Percentiles rank a stretch among this genome's conserved stretches.
These are phyloP conservation scores for Psilanteris sp. DNA, from an alignment of 1,140 invertebrate species.

Conservation along the genomic window DNA sequence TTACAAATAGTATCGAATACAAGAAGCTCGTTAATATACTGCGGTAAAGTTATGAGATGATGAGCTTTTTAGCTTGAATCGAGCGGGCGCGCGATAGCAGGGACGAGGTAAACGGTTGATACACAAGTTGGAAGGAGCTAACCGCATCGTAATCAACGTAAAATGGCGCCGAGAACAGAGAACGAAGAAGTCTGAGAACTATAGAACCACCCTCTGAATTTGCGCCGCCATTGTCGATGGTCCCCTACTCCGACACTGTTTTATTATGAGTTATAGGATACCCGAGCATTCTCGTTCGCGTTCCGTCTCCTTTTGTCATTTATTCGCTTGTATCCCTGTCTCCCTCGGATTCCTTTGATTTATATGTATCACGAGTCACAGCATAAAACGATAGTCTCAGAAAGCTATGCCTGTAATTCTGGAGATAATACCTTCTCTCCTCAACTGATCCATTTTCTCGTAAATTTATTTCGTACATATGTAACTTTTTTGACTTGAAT, in stretches of 20 bases:
- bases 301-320: conserved; percentile 47
- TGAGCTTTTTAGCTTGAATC: conserved; percentile 28
- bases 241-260: conserved; percentile 38
- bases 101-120: conserved; percentile 19
- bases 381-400: conserved; percentile 63
- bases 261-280: conserved; percentile 64
- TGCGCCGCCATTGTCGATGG: conserved; percentile 66
- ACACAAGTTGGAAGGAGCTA: conserved; percentile 72
- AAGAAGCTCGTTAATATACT: conserved; percentile 29
- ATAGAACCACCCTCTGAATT: no score
- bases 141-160: conserved; percentile 78
- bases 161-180: conserved; percentile 76
- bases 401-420: conserved; percentile 56
- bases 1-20: no score
- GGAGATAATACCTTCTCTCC: conserved; percentile 51
- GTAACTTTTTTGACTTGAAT: conserved; percentile 44
- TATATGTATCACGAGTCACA: conserved; percentile 63
- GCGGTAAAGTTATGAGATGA: conserved; percentile 40
- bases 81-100: conserved; percentile 12
- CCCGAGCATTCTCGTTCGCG: conserved; percentile 20
- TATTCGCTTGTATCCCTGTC: conserved; percentile 55
- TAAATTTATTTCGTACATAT: conserved; percentile 57
- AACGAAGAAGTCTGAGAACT: conserved; percentile 70
- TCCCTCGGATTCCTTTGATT: conserved; percentile 61
- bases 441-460: conserved; percentile 52